phyloP scores from a whole-genome alignment of 1,140 invertebrate genomes.

The Brachionus manjavacas region DNA sequence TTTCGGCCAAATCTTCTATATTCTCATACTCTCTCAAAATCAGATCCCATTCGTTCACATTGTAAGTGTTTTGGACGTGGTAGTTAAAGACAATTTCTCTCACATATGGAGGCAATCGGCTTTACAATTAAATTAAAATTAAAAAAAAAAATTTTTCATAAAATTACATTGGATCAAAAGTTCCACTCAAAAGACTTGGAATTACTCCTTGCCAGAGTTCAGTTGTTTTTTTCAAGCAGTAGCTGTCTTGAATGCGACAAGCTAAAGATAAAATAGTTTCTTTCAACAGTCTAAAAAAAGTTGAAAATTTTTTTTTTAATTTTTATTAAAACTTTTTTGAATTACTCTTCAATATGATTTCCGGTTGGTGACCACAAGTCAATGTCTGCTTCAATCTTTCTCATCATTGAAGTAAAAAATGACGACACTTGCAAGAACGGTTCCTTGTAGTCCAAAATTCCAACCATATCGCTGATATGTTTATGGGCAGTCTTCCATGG shows the following conservation, averaged over 20 bases:
- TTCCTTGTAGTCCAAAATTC: slow-evolving; percentile 33
- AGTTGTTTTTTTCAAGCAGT: slow-evolving; percentile 21
- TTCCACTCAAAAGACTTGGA: slow-evolving; percentile 18
- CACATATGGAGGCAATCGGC: not conserved
- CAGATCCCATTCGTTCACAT: slow-evolving; percentile 21
- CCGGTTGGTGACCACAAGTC: not conserved
- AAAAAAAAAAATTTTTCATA: not conserved
- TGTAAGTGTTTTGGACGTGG: slow-evolving; percentile 36
- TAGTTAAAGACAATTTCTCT: slow-evolving; percentile 32
- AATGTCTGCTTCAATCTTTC: not conserved
- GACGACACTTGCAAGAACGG: not conserved
- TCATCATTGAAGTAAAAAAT: slow-evolving; percentile 5
- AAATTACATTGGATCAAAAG: not conserved
- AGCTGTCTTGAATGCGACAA: slow-evolving; percentile 35
- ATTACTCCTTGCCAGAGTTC: slow-evolving; percentile 5
- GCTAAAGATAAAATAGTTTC: slow-evolving; percentile 26
- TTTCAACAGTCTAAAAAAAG: slow-evolving; percentile 3
- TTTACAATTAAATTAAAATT: not conserved
- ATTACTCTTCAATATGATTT: slow-evolving; percentile 20
- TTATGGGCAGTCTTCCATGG: slow-evolving; percentile 35
- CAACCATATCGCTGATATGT: not conserved
- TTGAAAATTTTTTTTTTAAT: not conserved
- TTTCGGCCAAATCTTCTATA: not conserved
- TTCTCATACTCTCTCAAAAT: slow-evolving; percentile 7
- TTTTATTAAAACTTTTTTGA: not conserved